Conservation (phyloP, 2,113 vertebrate species). For the Grantiella picta region DNA sequence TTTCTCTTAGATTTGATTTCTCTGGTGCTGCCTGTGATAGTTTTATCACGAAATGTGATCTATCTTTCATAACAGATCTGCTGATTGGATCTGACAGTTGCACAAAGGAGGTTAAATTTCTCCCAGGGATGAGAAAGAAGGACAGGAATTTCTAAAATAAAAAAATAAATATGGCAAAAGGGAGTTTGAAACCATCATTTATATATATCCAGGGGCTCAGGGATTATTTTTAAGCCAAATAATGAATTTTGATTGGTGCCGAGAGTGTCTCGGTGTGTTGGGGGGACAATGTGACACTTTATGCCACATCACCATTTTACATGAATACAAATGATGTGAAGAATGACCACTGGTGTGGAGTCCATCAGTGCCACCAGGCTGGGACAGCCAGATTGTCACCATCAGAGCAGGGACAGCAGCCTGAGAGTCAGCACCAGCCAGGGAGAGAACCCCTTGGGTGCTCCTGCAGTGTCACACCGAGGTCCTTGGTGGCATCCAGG, state of each 20-base stretch:
- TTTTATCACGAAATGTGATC: neutral
- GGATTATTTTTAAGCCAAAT: neutral
- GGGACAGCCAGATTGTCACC: neutral
- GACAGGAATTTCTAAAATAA: neutral
- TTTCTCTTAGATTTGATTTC: slow-evolving; percentile 10
- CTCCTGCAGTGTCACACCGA: neutral
- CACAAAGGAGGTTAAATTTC: neutral
- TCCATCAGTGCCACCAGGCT: neutral
- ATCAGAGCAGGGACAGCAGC: neutral
- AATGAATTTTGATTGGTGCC: neutral
- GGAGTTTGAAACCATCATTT: neutral
- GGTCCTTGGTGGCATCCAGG: neutral
- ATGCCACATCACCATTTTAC: neutral
- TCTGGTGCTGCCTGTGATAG: neutral
- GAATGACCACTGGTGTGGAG: neutral
- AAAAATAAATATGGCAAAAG: neutral
- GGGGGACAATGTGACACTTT: neutral
- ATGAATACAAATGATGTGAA: neutral
- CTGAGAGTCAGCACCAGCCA: neutral
- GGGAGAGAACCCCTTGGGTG: neutral
- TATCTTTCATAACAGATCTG: neutral
- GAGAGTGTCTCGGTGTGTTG: neutral
- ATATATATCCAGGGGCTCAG: neutral
- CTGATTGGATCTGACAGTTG: neutral
- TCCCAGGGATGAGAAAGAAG: neutral